Conservation (phyloP, 2,797 vertebrate genomes). For the Spinus olivaceus region DNA sequence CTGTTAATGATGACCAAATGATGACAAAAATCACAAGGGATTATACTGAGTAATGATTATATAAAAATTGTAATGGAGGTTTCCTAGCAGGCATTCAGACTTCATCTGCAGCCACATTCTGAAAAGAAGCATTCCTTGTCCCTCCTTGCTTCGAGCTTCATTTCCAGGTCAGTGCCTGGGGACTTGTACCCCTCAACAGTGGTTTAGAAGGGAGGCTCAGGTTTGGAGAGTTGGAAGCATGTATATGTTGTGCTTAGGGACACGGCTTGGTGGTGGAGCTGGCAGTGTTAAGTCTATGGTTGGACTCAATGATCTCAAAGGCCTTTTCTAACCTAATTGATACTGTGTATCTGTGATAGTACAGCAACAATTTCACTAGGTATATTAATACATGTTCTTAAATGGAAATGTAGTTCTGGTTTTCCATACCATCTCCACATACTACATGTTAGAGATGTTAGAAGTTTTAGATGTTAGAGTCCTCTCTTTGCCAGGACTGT, state of each 20-base stretch:
- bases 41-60: slow-evolving; percentile 57
- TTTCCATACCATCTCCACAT: not conserved
- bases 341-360: not conserved
- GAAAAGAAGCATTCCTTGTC: not conserved
- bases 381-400: not conserved
- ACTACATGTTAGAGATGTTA: not conserved
- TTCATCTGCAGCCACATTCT: not conserved
- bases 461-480: not conserved
- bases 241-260: not conserved
- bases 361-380: not conserved
- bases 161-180: rapidly evolving
- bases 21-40: slow-evolving; percentile 73
- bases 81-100: not conserved
- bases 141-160: not conserved
- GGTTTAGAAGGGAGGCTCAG: not conserved
- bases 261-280: not conserved
- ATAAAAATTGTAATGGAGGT: slow-evolving; percentile 44
- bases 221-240: not conserved
- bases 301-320: not conserved
- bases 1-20: slow-evolving; percentile 82
- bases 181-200: not conserved
- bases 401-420: not conserved
- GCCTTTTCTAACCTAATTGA: not conserved
- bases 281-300: too few relatives aligned
- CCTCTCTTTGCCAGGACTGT: not conserved